Conservation (phyloP, 2,113 vertebrate genomes). For the Phylloscopus whistleri region DNA sequence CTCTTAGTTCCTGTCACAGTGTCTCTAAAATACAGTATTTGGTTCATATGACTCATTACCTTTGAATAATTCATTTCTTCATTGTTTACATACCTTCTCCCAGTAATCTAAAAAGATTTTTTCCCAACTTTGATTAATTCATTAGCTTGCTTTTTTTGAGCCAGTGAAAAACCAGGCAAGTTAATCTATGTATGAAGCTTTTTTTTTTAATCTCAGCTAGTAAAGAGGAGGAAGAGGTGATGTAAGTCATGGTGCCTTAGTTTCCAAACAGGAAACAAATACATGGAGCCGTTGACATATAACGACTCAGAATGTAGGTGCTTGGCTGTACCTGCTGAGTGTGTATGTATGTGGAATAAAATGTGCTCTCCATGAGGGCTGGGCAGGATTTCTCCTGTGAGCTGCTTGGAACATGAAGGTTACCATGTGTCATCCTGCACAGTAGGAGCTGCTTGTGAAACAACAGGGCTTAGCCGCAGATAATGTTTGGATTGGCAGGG, state of each 20-base stretch:
- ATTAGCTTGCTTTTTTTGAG: slow-evolving; percentile 21
- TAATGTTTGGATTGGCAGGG: background rate
- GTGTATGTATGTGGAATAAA: background rate
- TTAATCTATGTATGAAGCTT: background rate
- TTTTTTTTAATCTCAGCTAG: background rate
- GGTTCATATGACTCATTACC: background rate
- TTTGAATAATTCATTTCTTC: background rate
- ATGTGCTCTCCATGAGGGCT: background rate
- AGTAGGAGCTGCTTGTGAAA: background rate
- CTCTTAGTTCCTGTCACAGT: background rate
- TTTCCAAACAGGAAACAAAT: background rate
- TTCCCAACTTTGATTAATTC: background rate
- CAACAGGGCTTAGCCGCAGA: background rate
- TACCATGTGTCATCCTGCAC: background rate
- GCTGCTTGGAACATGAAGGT: background rate
- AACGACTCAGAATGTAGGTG: background rate
- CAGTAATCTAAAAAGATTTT: background rate
- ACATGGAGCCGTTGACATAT: background rate
- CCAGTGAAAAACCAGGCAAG: background rate
- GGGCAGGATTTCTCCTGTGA: background rate
- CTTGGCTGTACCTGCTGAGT: background rate
- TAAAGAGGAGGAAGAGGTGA: background rate
- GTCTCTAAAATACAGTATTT: background rate
- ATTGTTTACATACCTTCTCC: background rate
- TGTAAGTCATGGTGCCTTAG: background rate